Evolutionary conservation across 2,797 vertebrate species (phyloP).

Genomic region (Hydrocynus forskahlii): DNA sequence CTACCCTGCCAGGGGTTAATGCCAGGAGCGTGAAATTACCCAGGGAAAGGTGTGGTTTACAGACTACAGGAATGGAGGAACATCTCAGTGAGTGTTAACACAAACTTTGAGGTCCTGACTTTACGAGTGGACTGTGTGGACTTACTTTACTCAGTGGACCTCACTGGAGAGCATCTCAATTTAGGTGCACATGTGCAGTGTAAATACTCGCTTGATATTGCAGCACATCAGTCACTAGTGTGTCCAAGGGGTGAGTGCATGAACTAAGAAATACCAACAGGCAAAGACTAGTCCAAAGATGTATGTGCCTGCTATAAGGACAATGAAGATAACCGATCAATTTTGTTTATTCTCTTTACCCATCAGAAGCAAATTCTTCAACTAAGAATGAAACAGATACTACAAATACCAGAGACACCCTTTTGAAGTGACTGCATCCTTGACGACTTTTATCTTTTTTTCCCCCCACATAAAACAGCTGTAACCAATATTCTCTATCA

Average conservation of each 20-base stretch:
- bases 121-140: neutral
- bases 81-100: neutral
- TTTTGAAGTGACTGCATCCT: neutral
- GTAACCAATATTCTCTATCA: neutral
- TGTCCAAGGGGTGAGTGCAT: neutral
- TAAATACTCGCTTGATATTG: constrained; percentile 5
- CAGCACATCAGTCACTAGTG: neutral
- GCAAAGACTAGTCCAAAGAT: neutral
- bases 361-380: neutral
- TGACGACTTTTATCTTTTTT: neutral
- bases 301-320: neutral
- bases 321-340: neutral
- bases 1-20: neutral
- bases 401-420: neutral
- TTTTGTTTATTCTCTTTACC: neutral
- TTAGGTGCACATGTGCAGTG: constrained; percentile 2
- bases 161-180: constrained; percentile 12
- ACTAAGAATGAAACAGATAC: neutral
- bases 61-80: neutral
- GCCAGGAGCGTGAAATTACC: neutral
- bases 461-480: neutral
- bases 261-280: neutral
- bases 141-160: neutral
- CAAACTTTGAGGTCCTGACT: neutral
- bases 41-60: neutral